phyloP scores from a whole-genome alignment of 1,140 invertebrate species.

The Pemphigus obesinymphae region DNA sequence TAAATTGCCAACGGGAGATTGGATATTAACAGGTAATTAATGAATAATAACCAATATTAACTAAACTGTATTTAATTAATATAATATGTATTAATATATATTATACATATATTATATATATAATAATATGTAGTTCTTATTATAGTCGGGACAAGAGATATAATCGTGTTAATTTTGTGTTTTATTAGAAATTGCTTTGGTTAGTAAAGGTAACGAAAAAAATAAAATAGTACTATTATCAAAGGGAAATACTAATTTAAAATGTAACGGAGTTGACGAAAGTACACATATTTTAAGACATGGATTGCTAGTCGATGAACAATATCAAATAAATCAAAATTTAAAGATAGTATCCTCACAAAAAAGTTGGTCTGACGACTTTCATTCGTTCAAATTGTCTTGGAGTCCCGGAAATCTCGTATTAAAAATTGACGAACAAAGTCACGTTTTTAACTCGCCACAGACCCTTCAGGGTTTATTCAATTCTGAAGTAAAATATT shows the following conservation, averaged over 20 bases:
- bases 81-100: too few relatives aligned
- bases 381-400: not conserved
- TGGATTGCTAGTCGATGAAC: slow-evolving; percentile 8
- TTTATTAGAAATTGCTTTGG: not conserved
- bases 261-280: not conserved
- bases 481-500: not conserved
- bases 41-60: too few relatives aligned
- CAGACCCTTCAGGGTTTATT: not conserved
- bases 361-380: not conserved
- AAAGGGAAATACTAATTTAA: not conserved
- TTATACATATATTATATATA: too few relatives aligned
- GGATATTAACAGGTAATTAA: slow-evolving; percentile 66
- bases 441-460: not conserved
- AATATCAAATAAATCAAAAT: not conserved
- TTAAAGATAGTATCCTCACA: too few relatives aligned
- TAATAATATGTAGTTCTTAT: too few relatives aligned
- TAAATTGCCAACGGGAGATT: slow-evolving; percentile 67
- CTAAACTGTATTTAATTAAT: too few relatives aligned
- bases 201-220: not conserved
- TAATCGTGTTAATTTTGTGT: not conserved
- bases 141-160: too few relatives aligned
- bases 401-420: too few relatives aligned
- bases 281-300: not conserved
- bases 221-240: not conserved
- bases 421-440: not conserved